Conservation (phyloP, 2,797 vertebrate species). For the Spinus olivaceus region DNA sequence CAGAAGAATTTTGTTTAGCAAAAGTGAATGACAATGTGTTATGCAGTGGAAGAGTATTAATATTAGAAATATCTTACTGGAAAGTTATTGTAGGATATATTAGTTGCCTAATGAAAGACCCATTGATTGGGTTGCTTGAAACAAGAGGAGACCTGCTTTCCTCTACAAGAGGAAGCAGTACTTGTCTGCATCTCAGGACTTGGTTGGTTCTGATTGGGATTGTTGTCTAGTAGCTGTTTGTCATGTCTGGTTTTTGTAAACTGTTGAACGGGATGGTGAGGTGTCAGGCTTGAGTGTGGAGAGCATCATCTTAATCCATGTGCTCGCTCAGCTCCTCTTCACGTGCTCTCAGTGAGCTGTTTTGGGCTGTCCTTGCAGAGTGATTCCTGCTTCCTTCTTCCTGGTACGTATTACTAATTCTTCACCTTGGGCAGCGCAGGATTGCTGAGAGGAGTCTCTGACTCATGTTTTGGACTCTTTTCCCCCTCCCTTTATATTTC, state of each 20-base stretch:
- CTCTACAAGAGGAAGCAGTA: background rate
- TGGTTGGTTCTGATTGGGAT: background rate
- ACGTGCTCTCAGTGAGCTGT: background rate
- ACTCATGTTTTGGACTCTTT: background rate
- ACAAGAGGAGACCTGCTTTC: background rate
- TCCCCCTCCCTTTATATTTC: background rate
- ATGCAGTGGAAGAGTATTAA: background rate
- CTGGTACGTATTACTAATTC: background rate
- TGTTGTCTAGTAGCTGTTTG: background rate
- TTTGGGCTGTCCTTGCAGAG: background rate
- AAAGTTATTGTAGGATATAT: background rate
- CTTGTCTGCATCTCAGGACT: background rate
- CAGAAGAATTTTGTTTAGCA: background rate
- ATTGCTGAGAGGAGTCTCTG: background rate
- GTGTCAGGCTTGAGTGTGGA: background rate
- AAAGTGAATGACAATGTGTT: background rate
- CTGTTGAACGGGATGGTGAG: background rate
- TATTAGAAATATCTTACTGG: background rate
- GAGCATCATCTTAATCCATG: background rate
- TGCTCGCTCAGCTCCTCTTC: rapidly evolving
- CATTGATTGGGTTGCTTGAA: background rate
- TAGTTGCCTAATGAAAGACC: background rate
- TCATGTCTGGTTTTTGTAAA: background rate
- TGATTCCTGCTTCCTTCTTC: background rate
- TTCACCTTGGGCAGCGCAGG: background rate